Conservation (phyloP, 2,888 invertebrate species). For the Epinotia nisella region DNA sequence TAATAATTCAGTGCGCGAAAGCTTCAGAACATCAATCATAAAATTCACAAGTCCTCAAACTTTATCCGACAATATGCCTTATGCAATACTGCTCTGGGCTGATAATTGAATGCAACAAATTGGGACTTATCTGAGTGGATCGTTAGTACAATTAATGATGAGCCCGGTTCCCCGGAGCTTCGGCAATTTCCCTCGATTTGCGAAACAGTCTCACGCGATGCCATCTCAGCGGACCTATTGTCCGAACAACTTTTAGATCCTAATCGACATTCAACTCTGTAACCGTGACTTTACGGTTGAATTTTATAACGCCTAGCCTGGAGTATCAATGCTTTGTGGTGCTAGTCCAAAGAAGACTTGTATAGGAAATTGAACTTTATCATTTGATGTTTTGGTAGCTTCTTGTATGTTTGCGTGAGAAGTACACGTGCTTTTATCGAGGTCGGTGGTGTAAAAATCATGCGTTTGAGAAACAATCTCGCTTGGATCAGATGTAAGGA, state of each 20-base stretch:
- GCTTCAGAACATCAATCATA: neutral
- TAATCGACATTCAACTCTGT: slow-evolving; percentile 10
- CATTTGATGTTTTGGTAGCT: neutral
- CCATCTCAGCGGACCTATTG: slow-evolving; percentile 49
- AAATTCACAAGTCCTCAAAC: neutral
- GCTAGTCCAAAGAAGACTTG: slow-evolving; percentile 8
- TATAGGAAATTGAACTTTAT: slow-evolving; percentile 14
- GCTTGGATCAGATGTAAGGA: neutral
- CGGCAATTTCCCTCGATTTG: slow-evolving; percentile 57
- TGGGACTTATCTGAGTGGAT: slow-evolving; percentile 25
- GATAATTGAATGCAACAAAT: slow-evolving; percentile 18
- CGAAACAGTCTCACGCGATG: slow-evolving; percentile 60
- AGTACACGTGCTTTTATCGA: slow-evolving; percentile 21
- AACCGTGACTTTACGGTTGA: slow-evolving; percentile 7
- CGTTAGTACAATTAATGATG: slow-evolving; percentile 44
- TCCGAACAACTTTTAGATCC: slow-evolving; percentile 15
- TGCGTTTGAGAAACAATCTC: slow-evolving; percentile 24
- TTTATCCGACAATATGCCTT: neutral
- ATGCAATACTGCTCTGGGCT: neutral
- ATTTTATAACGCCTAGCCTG: neutral
- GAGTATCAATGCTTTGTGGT: neutral
- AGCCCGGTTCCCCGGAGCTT: slow-evolving; percentile 50
- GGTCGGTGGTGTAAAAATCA: slow-evolving; percentile 34
- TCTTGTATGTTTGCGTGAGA: neutral
- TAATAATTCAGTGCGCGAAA: neutral